These are phyloP conservation scores for Ariopsis seemanni DNA, from an alignment of 2,113 vertebrate species.

Conservation along the genomic window DNA sequence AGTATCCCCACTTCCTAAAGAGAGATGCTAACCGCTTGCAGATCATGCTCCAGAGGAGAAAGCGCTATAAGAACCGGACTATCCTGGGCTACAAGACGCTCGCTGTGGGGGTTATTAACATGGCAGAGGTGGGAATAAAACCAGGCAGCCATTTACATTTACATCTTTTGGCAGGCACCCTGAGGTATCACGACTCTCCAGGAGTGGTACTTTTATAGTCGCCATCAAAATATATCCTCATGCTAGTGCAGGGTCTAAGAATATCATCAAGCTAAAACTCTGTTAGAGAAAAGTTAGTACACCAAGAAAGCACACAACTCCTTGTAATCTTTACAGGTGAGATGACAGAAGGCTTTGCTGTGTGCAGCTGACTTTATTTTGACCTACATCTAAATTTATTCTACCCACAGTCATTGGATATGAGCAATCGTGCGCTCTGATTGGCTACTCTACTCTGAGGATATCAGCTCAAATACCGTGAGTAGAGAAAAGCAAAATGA, in stretches of 20 bases:
- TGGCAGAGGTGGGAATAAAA: conserved; percentile 60
- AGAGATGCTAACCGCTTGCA: conserved; percentile 65
- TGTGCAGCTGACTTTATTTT: neutral
- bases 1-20: conserved; percentile 69
- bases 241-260: neutral
- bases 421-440: too few relatives aligned
- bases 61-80: conserved; percentile 66
- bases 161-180: neutral
- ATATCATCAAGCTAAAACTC: neutral
- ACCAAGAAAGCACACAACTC: neutral
- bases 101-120: conserved; percentile 63
- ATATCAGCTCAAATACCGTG: too few relatives aligned
- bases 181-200: neutral
- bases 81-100: conserved; percentile 68
- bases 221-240: neutral
- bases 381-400: neutral
- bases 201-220: neutral
- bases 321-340: neutral
- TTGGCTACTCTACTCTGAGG: too few relatives aligned
- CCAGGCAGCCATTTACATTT: neutral
- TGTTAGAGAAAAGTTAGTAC: neutral
- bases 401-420: too few relatives aligned
- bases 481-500: too few relatives aligned
- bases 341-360: neutral
- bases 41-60: conserved; percentile 66